Evolutionary conservation across 2,113 vertebrate genomes (phyloP).

Genomic region (Ictidomys tridecemlineatus): DNA sequence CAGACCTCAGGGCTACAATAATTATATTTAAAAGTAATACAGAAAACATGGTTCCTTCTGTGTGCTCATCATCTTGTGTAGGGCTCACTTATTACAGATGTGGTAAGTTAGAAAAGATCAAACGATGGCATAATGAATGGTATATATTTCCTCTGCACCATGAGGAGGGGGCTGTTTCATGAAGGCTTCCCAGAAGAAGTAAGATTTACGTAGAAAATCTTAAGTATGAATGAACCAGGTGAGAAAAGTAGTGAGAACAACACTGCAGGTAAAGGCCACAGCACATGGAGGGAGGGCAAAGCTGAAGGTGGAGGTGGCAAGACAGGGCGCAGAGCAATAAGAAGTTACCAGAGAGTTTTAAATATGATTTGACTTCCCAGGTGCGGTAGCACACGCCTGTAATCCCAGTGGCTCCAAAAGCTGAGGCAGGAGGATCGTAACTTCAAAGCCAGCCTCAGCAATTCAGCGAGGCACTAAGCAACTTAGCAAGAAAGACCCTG

Average conservation of each 20-base stretch:
- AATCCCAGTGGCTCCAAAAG: too few relatives aligned
- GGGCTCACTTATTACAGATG: not conserved
- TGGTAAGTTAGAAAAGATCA: not conserved
- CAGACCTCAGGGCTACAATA: not conserved
- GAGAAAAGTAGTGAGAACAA: not conserved
- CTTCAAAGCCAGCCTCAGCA: too few relatives aligned
- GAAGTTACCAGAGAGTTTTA: not conserved
- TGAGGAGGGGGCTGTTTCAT: not conserved
- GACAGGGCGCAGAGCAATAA: not conserved
- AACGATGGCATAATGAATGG: not conserved
- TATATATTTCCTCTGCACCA: not conserved
- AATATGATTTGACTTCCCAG: not conserved
- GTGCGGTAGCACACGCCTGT: too few relatives aligned
- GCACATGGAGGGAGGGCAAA: not conserved
- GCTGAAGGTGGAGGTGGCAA: not conserved
- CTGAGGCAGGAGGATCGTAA: too few relatives aligned
- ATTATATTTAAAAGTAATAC: not conserved
- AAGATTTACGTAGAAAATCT: not conserved
- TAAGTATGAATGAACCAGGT: not conserved
- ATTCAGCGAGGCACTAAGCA: too few relatives aligned
- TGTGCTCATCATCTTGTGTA: not conserved
- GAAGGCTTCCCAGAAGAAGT: not conserved
- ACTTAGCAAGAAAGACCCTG: too few relatives aligned
- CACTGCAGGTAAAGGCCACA: not conserved
- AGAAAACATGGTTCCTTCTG: not conserved